Conservation (phyloP, 2,888 invertebrate species). For the Leucozona laternaria region DNA sequence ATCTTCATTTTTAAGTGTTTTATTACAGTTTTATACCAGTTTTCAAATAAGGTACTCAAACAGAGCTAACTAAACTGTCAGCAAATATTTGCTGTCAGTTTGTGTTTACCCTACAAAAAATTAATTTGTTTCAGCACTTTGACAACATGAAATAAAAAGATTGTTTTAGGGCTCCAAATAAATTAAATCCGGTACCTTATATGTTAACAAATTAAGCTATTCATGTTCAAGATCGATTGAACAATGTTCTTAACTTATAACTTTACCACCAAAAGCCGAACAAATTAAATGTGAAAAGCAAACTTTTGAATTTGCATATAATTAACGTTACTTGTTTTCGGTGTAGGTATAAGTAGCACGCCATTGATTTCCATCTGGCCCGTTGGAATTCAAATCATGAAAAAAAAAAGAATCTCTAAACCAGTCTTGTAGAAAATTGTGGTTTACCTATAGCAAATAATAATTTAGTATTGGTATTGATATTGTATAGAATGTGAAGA, state of each 20-base stretch:
- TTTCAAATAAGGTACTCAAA: no score
- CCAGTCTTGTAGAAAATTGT: constrained; percentile 3
- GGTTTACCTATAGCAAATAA: background rate
- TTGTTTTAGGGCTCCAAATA: background rate
- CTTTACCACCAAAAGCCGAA: background rate
- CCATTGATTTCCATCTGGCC: background rate
- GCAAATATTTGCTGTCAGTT: no score
- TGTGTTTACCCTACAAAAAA: no score
- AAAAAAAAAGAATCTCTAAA: background rate
- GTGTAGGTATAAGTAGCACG: background rate
- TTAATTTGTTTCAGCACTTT: no score
- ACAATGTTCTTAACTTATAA: background rate
- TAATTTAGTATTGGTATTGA: background rate
- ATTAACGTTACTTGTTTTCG: background rate
- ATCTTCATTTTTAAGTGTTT: no score
- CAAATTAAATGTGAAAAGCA: background rate
- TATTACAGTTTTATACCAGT: no score
- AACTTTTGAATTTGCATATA: background rate
- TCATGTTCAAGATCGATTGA: background rate
- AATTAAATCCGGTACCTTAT: background rate
- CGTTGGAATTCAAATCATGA: background rate
- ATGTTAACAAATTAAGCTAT: background rate
- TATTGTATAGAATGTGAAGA: background rate
- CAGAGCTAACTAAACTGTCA: no score
- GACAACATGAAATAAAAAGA: background rate